phyloP scores from a whole-genome alignment of 2,888 invertebrate species.

The Dynastes maya region DNA sequence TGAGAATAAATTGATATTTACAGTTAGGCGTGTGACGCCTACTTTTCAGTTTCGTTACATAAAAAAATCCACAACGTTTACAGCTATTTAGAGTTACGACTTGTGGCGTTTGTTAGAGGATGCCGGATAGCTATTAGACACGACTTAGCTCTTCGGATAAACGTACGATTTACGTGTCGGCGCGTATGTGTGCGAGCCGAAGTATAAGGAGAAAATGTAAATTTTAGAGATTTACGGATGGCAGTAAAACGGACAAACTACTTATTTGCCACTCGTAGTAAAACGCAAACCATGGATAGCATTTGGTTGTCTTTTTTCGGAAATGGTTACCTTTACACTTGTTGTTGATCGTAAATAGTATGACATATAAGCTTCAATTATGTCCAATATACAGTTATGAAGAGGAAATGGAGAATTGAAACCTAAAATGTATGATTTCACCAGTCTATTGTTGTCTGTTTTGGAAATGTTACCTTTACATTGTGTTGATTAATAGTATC shows the following conservation, averaged over 20 bases:
- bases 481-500: too few relatives aligned
- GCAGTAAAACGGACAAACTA: constrained; percentile 20
- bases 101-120: constrained; percentile 26
- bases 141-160: constrained; percentile 21
- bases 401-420: too few relatives aligned
- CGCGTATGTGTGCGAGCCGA: background rate
- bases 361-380: too few relatives aligned
- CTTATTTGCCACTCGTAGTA: constrained; percentile 18
- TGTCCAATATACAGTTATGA: too few relatives aligned
- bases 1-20: constrained; percentile 41
- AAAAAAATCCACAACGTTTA: constrained; percentile 30
- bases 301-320: background rate
- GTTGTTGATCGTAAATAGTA: too few relatives aligned
- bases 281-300: constrained; percentile 5
- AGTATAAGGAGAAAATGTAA: constrained; percentile 3
- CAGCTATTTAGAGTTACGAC: constrained; percentile 38
- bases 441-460: too few relatives aligned
- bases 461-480: too few relatives aligned
- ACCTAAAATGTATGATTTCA: too few relatives aligned
- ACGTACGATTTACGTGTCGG: background rate
- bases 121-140: constrained; percentile 13
- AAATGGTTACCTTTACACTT: background rate
- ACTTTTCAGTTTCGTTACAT: constrained; percentile 35
- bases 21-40: constrained; percentile 32
- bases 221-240: constrained; percentile 23